These are phyloP conservation scores for Tricholaema leucomelas DNA, from an alignment of 2,113 vertebrate genomes.

Conservation along the genomic window DNA sequence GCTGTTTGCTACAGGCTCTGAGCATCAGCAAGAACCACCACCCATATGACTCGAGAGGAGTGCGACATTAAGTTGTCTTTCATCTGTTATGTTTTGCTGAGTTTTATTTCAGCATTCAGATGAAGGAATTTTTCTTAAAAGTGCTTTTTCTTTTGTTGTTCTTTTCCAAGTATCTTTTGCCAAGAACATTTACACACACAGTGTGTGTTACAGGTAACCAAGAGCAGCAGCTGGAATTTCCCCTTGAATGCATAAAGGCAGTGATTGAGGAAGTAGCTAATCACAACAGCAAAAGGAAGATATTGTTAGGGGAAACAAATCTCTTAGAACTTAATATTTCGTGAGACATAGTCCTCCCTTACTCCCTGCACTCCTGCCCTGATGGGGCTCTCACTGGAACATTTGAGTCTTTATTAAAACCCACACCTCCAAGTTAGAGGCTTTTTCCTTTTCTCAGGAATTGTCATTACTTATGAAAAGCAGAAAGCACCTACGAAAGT, in stretches of 20 bases:
- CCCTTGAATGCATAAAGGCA: not conserved
- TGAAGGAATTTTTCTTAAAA: not conserved
- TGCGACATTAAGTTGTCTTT: not conserved
- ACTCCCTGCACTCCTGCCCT: not conserved
- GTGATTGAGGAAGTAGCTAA: not conserved
- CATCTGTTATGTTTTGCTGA: not conserved
- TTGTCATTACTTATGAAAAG: not conserved
- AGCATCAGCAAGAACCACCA: not conserved
- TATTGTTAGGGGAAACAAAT: not conserved
- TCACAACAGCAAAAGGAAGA: accelerated
- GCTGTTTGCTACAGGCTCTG: too few relatives aligned
- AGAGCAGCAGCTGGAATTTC: not conserved
- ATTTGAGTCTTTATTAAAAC: not conserved
- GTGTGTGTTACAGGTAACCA: not conserved
- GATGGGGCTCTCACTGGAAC: not conserved
- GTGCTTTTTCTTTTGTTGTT: not conserved
- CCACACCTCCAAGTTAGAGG: not conserved
- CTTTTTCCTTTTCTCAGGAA: not conserved
- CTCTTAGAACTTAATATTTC: not conserved
- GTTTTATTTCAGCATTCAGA: not conserved
- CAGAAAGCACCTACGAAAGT: not conserved
- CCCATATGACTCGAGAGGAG: not conserved
- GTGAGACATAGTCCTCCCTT: not conserved
- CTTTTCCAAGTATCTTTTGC: not conserved
- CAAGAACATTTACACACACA: not conserved